Evolutionary conservation across 2,113 vertebrate species (phyloP).

Genomic region (Notiomystis cincta): DNA sequence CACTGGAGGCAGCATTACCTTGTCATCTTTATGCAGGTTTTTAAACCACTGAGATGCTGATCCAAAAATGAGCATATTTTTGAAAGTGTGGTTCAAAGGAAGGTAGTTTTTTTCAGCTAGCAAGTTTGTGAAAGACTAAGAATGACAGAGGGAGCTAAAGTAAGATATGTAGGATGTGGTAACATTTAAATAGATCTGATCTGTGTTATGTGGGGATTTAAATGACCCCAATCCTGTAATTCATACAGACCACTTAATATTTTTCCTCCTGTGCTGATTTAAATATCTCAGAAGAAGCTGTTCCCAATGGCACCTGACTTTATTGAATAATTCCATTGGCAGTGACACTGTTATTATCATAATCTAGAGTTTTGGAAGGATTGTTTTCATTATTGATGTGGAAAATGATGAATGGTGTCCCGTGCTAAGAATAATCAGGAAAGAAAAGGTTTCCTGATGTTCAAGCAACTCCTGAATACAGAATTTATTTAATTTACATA

Average conservation of each 20-base stretch:
- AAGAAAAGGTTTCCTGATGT: constrained; percentile 22
- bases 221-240: not conserved
- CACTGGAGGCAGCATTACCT: not conserved
- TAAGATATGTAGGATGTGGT: not conserved
- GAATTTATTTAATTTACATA: not conserved
- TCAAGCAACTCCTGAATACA: not conserved
- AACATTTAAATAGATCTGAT: not conserved
- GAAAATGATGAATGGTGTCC: not conserved
- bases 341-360: not conserved
- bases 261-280: not conserved
- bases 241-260: not conserved
- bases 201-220: not conserved
- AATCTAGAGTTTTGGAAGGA: not conserved
- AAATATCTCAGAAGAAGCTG: not conserved
- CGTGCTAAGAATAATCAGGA: not conserved
- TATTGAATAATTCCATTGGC: not conserved
- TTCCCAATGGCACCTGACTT: not conserved
- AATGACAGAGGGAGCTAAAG: not conserved
- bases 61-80: not conserved
- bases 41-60: not conserved
- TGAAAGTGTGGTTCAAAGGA: not conserved
- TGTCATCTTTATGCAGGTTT: not conserved
- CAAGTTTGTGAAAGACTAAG: not conserved
- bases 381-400: not conserved
- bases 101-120: not conserved